Percentiles rank a stretch among this genome's conserved stretches.
These are phyloP conservation scores for Castor canadensis DNA, from an alignment of 2,113 vertebrate species.

Conservation along the genomic window DNA sequence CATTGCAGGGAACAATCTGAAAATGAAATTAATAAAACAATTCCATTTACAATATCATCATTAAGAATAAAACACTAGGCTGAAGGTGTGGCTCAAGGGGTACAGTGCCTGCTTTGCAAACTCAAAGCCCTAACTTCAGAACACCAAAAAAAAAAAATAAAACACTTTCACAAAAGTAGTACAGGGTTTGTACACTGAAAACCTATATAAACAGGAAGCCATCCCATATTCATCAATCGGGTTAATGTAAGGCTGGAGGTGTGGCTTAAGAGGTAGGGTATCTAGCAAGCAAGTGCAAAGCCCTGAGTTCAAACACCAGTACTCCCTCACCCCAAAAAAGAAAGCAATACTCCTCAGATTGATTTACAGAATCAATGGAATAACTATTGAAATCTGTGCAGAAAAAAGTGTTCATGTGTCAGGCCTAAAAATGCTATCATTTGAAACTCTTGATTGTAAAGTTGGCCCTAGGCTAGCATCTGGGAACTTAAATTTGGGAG, in stretches of 20 bases:
- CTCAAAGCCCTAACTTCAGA: neutral
- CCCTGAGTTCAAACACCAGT: too few relatives aligned
- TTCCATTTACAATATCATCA: neutral
- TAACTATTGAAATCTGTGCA: constrained; percentile 22
- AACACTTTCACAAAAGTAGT: neutral
- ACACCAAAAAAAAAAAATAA: neutral
- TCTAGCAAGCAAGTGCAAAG: too few relatives aligned
- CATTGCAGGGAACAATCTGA: neutral
- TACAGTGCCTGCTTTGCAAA: too few relatives aligned
- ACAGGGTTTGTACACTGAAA: neutral
- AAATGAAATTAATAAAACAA: neutral
- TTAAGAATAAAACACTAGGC: too few relatives aligned
- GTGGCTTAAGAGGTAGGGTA: too few relatives aligned
- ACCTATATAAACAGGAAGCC: constrained; percentile 37
- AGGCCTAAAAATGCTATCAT: neutral
- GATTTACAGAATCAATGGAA: neutral
- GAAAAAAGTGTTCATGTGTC: neutral
- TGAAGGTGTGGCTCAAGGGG: too few relatives aligned
- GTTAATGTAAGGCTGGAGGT: too few relatives aligned
- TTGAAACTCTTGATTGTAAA: constrained; percentile 33
- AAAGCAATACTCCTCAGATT: neutral
- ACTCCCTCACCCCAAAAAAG: neutral
- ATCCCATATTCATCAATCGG: neutral
- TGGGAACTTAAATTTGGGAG: too few relatives aligned
- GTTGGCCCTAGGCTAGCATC: too few relatives aligned